These are phyloP conservation scores for Caenorhabditis latens DNA, from an alignment of 1,140 invertebrate genomes.

Conservation along the genomic window DNA sequence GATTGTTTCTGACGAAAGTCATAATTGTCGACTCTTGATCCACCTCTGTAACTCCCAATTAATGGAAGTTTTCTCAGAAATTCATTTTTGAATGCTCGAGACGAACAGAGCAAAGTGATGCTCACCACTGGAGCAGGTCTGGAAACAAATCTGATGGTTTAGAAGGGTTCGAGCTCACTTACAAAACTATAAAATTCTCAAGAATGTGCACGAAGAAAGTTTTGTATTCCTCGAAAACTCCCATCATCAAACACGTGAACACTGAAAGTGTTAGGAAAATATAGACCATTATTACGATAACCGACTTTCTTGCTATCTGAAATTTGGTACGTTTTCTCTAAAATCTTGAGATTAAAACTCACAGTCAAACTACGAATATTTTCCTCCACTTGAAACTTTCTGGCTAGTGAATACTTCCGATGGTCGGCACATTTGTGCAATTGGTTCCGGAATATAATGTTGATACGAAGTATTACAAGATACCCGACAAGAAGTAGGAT, in stretches of 20 bases:
- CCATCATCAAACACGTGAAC: not conserved
- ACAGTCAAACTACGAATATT: constrained; percentile 27
- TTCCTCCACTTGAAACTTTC: constrained; percentile 34
- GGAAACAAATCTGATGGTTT: not conserved
- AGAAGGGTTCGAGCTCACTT: not conserved
- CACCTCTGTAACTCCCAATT: not conserved
- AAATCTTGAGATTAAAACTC: not conserved
- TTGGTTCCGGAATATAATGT: not conserved
- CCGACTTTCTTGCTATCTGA: not conserved
- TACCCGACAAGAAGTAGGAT: not conserved
- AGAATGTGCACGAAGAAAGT: not conserved
- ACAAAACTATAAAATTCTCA: not conserved
- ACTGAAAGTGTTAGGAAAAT: not conserved
- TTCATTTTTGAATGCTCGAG: not conserved
- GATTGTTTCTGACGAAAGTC: not conserved
- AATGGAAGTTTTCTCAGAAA: not conserved
- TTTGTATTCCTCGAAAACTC: not conserved
- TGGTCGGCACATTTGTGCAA: not conserved
- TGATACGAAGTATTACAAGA: not conserved
- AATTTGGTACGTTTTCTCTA: not conserved
- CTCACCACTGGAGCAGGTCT: constrained; percentile 1
- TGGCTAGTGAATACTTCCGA: not conserved
- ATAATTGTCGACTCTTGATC: not conserved
- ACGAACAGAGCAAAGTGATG: not conserved
- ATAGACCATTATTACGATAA: not conserved